A percentile compares a stretch with the other conserved stretches of the same genome.
Evolutionary conservation across 2,797 vertebrate species (phyloP).

Genomic region (Pelodytes ibericus): DNA sequence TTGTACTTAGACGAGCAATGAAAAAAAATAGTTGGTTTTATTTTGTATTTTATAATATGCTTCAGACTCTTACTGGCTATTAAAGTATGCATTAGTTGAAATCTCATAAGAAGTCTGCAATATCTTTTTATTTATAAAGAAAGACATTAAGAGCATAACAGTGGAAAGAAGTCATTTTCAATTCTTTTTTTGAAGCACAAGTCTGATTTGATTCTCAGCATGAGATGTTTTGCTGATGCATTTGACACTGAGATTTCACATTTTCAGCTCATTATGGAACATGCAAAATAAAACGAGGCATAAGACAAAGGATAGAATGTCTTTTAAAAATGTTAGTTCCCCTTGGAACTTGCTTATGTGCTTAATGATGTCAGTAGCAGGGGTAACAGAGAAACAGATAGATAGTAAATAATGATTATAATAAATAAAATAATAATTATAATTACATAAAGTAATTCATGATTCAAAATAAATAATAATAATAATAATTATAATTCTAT

Average conservation of each 20-base stretch:
- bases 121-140: constrained; percentile 37
- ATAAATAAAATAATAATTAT: too few relatives aligned
- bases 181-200: constrained; percentile 29
- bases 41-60: constrained; percentile 25
- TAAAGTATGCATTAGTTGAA: constrained; percentile 42
- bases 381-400: too few relatives aligned
- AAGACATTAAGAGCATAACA: constrained; percentile 31
- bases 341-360: not conserved
- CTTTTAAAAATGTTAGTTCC: constrained; percentile 7
- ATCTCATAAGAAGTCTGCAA: constrained; percentile 28
- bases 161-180: constrained; percentile 33
- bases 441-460: too few relatives aligned
- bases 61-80: constrained; percentile 24
- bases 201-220: constrained; percentile 38
- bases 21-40: constrained; percentile 16
- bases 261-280: constrained; percentile 34
- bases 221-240: constrained; percentile 22
- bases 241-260: constrained; percentile 21
- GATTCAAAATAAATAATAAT: too few relatives aligned
- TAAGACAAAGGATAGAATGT: constrained; percentile 17
- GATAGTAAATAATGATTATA: too few relatives aligned
- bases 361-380: not conserved
- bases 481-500: too few relatives aligned
- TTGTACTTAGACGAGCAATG: constrained; percentile 17
- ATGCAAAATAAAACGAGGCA: constrained; percentile 18